These are phyloP conservation scores for Alentia gelatinosa DNA, from an alignment of 2,888 invertebrate species.

Conservation along the genomic window DNA sequence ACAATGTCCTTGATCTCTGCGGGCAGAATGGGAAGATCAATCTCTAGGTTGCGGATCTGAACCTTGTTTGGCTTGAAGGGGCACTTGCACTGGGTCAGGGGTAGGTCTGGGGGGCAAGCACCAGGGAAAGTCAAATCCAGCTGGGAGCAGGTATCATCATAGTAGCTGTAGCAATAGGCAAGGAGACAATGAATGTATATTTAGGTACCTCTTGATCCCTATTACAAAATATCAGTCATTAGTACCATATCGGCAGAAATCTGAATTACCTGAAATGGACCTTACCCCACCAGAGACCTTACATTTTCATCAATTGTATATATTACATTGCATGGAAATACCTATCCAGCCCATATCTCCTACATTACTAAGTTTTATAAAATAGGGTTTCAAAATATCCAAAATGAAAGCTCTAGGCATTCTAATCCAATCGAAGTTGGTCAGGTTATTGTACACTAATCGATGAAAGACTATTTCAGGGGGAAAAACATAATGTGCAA, in stretches of 20 bases:
- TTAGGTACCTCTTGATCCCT: too few species aligned
- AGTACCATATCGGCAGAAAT: too few species aligned
- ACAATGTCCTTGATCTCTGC: background rate
- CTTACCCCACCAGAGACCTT: too few species aligned
- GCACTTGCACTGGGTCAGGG: conserved; percentile 27
- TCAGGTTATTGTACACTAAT: background rate
- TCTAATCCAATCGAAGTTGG: background rate
- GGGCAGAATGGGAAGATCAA: background rate
- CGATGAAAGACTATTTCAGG: too few species aligned
- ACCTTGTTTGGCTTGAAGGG: conserved; percentile 47
- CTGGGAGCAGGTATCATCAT: background rate
- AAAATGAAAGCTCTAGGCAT: background rate
- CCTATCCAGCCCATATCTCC: background rate
- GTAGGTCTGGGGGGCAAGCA: background rate
- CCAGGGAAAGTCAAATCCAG: background rate
- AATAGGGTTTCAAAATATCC: background rate
- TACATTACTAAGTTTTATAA: too few species aligned
- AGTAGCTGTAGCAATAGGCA: background rate
- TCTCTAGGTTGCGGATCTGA: background rate
- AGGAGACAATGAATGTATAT: too few species aligned
- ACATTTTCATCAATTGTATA: background rate
- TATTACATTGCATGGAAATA: background rate
- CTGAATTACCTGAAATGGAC: too few species aligned
- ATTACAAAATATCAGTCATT: too few species aligned
- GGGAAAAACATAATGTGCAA: too few species aligned